Conservation (phyloP, 2,113 vertebrate species). For the Callocephalon fimbriatum region DNA sequence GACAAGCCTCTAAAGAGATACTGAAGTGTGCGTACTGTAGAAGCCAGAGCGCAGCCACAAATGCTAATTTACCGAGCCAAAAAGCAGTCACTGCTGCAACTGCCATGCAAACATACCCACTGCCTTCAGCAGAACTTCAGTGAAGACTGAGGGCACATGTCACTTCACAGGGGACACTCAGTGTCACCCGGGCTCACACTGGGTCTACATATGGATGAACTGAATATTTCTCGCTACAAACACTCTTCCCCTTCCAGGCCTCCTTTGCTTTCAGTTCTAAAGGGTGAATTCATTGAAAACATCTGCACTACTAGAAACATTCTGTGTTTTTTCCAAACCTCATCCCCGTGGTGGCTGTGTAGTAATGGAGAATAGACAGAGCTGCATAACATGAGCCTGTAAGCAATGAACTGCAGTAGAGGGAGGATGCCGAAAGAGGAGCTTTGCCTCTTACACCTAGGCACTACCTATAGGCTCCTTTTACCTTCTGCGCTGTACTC, state of each 20-base stretch:
- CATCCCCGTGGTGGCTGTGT: slow-evolving; percentile 40
- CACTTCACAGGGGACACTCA: slow-evolving; percentile 59
- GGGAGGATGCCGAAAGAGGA: not conserved
- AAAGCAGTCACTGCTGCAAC: slow-evolving; percentile 43
- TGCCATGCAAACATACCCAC: slow-evolving; percentile 15
- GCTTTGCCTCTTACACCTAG: not conserved
- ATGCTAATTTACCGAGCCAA: slow-evolving; percentile 49
- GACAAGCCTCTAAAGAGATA: slow-evolving; percentile 68
- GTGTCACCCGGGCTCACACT: slow-evolving; percentile 26
- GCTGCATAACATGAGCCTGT: not conserved
- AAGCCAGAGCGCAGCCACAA: slow-evolving; percentile 35
- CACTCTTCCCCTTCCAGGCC: slow-evolving; percentile 65
- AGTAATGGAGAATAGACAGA: slow-evolving; percentile 37
- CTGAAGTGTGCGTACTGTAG: not conserved
- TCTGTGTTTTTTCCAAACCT: slow-evolving; percentile 62
- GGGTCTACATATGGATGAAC: slow-evolving; percentile 56
- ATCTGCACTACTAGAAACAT: slow-evolving; percentile 65
- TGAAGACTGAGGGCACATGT: slow-evolving; percentile 49
- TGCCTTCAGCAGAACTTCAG: slow-evolving; percentile 47
- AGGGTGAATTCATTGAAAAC: slow-evolving; percentile 69
- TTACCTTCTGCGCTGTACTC: not conserved
- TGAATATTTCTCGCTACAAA: slow-evolving; percentile 20
- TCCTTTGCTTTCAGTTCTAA: slow-evolving; percentile 62
- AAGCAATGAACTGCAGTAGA: not conserved
- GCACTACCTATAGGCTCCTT: not conserved